Conservation (phyloP, 2,888 invertebrate species). For the Ptilodon capucinus region DNA sequence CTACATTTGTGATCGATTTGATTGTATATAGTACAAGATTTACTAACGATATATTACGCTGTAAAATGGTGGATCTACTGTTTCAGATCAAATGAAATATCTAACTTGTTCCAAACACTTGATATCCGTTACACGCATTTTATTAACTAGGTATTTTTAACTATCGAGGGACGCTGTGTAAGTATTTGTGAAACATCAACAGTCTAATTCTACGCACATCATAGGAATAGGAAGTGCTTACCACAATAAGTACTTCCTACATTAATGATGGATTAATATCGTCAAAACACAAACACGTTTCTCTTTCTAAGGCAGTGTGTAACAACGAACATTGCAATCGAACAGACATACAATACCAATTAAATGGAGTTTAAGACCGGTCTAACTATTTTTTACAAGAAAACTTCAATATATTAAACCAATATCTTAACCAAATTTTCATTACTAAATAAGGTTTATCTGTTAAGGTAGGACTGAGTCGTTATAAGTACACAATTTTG, state of each 20-base stretch:
- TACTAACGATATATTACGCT: no score
- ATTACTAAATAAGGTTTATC: no score
- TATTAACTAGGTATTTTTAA: constrained; percentile 5
- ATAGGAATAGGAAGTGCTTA: constrained; percentile 4
- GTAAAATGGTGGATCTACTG: background rate
- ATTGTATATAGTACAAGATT: no score
- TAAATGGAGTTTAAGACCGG: background rate
- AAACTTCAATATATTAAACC: no score
- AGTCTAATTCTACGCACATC: constrained; percentile 44
- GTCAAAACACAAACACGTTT: constrained; percentile 39
- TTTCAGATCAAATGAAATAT: background rate
- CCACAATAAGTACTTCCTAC: constrained; percentile 19
- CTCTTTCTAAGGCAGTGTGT: constrained; percentile 59
- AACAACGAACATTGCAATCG: constrained; percentile 38
- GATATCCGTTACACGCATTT: background rate
- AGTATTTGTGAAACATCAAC: constrained; percentile 43
- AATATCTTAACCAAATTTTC: no score
- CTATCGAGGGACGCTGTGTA: constrained; percentile 18
- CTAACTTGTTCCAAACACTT: background rate
- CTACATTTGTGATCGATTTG: no score
- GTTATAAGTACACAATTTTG: no score
- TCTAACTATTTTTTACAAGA: no score
- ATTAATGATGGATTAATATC: background rate
- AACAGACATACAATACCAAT: constrained; percentile 15
- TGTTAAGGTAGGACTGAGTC: no score